Base-by-base conservation (phyloP, 2,888 invertebrate genomes). In the Brachyptera putata region DNA sequence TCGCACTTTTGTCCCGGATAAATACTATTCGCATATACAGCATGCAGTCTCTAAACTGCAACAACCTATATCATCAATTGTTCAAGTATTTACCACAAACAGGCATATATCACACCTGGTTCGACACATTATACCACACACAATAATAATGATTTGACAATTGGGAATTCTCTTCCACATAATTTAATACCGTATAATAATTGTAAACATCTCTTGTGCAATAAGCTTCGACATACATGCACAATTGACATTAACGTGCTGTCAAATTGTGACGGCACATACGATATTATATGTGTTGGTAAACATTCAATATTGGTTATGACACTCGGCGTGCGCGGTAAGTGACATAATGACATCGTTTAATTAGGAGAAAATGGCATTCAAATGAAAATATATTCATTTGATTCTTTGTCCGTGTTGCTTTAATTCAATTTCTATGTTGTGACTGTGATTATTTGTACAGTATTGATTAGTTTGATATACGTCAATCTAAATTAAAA, bases 231-330 rank as follows among this genome's bases (percentile, higher is more conserved):
- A n/a, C 3, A 3, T 5, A 34, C 34, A 34, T 11, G 22, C 56
- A 56, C 60, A 60, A 60, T 56, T 60, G 56, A 60, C 56, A 60
- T 57, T 60, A 57, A 26, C 37, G 41, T 25, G n/a, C 49, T 57
- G 50, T 56, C 50, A 30, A 30, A n/a, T 37, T 59, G 16, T 59
- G 55, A 56, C 26, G 49, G 36, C 57, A 49, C 57, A 36, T 43
- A 16, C 36, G 60, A 56, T 60, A 39, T 53, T 39, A 30, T 5
- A 60, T 34, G 56, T 30, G 43, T 50, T 49, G 30, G 49, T 7
- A 43, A 43, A 43, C 43, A 43, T 43, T 30, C 43, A 43, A 43
- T 43, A 43, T 43, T 37, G 3, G 39, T 37, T 16, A 16, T 11
- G 39, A 14, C 16, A 3, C 39, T n/a, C 39, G 3, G 3, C 4